phyloP scores from a whole-genome alignment of 2,113 vertebrate species.

The Peromyscus californicus region DNA sequence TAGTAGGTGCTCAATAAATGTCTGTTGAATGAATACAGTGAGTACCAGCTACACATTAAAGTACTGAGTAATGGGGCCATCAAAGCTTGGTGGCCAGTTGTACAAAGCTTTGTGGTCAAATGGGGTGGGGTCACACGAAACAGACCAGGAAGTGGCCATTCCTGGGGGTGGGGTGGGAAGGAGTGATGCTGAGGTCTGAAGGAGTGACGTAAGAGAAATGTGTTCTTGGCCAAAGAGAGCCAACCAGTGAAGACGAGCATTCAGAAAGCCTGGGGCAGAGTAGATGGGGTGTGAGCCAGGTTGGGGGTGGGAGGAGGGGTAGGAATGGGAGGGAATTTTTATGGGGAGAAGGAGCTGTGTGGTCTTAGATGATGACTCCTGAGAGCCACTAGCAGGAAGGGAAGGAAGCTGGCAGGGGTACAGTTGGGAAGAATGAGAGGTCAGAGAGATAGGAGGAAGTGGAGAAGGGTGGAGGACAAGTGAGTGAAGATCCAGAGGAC shows the following conservation, averaged over 20 bases:
- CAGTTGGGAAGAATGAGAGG: not conserved
- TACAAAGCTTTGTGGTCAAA: conserved; percentile 72
- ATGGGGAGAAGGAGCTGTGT: not conserved
- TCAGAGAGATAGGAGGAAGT: not conserved
- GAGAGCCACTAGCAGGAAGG: not conserved
- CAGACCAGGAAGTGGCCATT: not conserved
- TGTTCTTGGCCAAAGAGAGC: conserved; percentile 11
- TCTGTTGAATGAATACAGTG: conserved; percentile 67
- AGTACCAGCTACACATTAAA: conserved; percentile 62
- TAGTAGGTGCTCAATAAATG: conserved; percentile 79
- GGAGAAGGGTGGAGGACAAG: not conserved
- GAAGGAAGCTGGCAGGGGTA: not conserved
- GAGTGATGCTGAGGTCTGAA: not conserved
- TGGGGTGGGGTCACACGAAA: conserved; percentile 43
- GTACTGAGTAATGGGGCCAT: conserved; percentile 75
- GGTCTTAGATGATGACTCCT: not conserved
- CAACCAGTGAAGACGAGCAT: not conserved
- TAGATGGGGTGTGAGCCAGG: not conserved
- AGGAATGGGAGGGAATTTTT: not conserved
- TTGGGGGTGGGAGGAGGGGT: not conserved
- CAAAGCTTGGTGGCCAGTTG: conserved; percentile 71
- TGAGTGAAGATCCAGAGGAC: not conserved
- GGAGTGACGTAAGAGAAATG: not conserved
- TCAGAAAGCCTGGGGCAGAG: not conserved
- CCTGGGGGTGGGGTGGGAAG: not conserved